Evolutionary conservation across 2,797 vertebrate genomes (phyloP).

Genomic region (Erithacus rubecula): DNA sequence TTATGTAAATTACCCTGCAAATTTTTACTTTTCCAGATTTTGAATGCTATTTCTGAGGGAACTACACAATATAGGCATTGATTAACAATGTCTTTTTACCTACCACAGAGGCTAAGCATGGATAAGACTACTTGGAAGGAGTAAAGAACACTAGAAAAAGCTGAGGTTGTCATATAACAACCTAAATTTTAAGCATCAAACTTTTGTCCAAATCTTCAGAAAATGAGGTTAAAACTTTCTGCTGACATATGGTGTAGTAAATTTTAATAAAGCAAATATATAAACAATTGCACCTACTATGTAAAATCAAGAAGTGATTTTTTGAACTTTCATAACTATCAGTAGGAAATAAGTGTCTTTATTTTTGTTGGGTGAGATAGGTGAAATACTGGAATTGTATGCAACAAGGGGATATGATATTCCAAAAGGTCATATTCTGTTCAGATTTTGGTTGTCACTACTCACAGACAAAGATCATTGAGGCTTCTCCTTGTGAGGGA

Average conservation of each 20-base stretch:
- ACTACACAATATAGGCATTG: conserved; percentile 61
- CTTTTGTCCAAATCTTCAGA: background rate
- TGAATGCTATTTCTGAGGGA: conserved; percentile 68
- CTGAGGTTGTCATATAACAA: conserved; percentile 7
- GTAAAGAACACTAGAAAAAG: conserved; percentile 24
- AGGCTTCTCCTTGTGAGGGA: background rate
- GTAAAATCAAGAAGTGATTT: background rate
- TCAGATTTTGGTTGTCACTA: background rate
- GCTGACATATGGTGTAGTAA: background rate
- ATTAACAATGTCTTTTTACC: conserved; percentile 72
- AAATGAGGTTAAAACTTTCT: background rate
- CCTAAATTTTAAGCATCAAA: conserved; percentile 29
- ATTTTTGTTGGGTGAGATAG: background rate
- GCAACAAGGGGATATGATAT: background rate
- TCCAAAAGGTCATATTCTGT: background rate
- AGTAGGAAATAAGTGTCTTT: background rate
- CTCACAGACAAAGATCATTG: background rate
- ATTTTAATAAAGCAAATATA: background rate
- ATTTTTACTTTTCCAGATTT: conserved; percentile 64
- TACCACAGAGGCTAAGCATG: conserved; percentile 67
- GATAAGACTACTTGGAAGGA: conserved; percentile 52
- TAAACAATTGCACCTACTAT: background rate
- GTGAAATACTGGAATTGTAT: background rate
- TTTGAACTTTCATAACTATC: background rate
- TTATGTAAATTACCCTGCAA: conserved; percentile 59